Percentiles rank a stretch among this genome's conserved stretches.
These are phyloP conservation scores for Zele albiditarsus DNA, from an alignment of 2,888 invertebrate species.

Conservation along the genomic window DNA sequence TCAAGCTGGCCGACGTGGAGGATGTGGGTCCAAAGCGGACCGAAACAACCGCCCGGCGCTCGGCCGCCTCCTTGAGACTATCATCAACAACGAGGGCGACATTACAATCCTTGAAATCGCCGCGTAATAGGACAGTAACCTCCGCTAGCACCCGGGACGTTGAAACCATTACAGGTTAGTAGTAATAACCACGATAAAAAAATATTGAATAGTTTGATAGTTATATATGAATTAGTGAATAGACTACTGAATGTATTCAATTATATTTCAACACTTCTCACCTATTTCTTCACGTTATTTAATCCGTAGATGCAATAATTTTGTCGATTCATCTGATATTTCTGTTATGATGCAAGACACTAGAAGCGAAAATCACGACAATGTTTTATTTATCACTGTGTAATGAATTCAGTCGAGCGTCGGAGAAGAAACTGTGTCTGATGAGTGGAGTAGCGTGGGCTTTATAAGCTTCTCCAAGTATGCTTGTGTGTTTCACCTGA, in stretches of 20 bases:
- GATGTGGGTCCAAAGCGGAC: constrained; percentile 83
- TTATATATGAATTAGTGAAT: too few relatives aligned
- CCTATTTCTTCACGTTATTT: neutral
- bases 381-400: neutral
- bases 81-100: constrained; percentile 69
- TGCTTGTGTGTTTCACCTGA: constrained; percentile 44
- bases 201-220: too few relatives aligned
- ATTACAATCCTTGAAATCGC: constrained; percentile 69
- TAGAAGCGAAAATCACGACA: neutral
- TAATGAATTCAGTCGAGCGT: constrained; percentile 35
- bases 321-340: neutral
- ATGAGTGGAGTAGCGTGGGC: constrained; percentile 9
- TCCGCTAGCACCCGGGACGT: constrained; percentile 75
- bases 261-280: neutral
- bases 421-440: constrained; percentile 47
- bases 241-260: neutral
- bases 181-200: too few relatives aligned
- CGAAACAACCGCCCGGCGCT: constrained; percentile 65
- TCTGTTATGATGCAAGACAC: neutral
- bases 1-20: constrained; percentile 88
- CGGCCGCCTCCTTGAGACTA: constrained; percentile 66
- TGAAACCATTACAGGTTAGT: constrained; percentile 82
- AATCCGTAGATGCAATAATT: neutral
- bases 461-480: constrained; percentile 24
- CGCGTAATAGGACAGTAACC: constrained; percentile 73